Evolutionary conservation across 1,140 invertebrate genomes (phyloP).

Genomic region (Coenobita brevimanus): DNA sequence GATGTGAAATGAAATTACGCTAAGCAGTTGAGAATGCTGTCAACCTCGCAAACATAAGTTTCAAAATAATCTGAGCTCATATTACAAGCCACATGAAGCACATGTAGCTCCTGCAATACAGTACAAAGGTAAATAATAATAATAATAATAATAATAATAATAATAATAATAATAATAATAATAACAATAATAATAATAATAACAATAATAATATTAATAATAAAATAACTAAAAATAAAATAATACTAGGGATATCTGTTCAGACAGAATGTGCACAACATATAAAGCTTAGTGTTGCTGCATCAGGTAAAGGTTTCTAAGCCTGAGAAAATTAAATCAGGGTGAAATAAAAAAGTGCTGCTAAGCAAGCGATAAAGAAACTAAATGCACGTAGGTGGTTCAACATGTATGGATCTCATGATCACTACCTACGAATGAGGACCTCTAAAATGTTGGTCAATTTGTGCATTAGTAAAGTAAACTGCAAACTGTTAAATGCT

Average conservation of each 20-base stretch:
- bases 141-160: background rate
- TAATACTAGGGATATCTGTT: background rate
- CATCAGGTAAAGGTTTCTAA: background rate
- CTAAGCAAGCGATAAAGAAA: slow-evolving; percentile 39
- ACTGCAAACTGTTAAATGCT: too few species aligned
- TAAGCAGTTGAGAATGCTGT: background rate
- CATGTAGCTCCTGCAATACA: too few species aligned
- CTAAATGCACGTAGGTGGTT: slow-evolving; percentile 25
- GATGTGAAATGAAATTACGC: background rate
- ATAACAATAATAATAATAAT: background rate
- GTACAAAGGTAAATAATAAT: too few species aligned
- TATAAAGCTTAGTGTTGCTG: slow-evolving; percentile 52
- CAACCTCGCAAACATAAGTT: background rate
- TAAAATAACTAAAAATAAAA: background rate
- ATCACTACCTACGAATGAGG: too few species aligned
- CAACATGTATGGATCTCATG: background rate
- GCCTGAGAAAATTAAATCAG: background rate
- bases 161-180: background rate
- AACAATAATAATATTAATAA: background rate
- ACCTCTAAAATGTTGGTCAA: too few species aligned
- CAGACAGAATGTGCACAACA: slow-evolving; percentile 47
- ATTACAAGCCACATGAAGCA: background rate
- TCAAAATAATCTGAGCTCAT: background rate
- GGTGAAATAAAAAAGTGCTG: slow-evolving; percentile 1
- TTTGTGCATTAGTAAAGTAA: too few species aligned